phyloP scores from a whole-genome alignment of 1,140 invertebrate genomes.

The Mycetomoellerius zeteki region DNA sequence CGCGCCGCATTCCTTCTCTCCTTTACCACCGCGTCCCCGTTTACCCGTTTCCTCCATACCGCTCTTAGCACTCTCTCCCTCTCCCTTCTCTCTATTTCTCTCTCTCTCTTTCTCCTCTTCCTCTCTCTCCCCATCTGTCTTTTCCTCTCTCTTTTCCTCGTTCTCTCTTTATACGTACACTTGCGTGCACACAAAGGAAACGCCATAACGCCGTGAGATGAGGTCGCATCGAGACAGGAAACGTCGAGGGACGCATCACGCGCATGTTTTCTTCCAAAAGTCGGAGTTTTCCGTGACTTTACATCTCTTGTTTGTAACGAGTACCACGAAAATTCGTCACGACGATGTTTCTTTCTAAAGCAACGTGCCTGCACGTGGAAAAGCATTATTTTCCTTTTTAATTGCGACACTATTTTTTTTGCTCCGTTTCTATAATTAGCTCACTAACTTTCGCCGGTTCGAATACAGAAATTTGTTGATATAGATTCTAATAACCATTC shows the following conservation, averaged over 20 bases:
- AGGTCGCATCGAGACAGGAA: slow-evolving; percentile 33
- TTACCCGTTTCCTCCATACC: slow-evolving; percentile 24
- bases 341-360: background rate
- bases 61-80: background rate
- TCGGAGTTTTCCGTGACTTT: slow-evolving; percentile 5
- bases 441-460: background rate
- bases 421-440: background rate
- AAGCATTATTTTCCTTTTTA: background rate
- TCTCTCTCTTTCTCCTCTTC: background rate
- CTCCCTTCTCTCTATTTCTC: background rate
- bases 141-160: background rate
- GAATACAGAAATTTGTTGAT: background rate
- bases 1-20: slow-evolving; percentile 62
- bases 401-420: no score
- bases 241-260: slow-evolving; percentile 8
- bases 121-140: background rate
- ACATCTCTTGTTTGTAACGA: background rate
- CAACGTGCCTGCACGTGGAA: background rate
- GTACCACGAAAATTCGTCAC: background rate
- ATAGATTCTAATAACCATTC: background rate
- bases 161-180: slow-evolving; percentile 8
- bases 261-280: background rate
- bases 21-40: slow-evolving; percentile 41
- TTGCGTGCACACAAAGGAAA: slow-evolving; percentile 48
- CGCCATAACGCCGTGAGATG: slow-evolving; percentile 43